Evolutionary conservation across 2,888 invertebrate genomes (phyloP).

Genomic region (Orthonychiurus folsomi): DNA sequence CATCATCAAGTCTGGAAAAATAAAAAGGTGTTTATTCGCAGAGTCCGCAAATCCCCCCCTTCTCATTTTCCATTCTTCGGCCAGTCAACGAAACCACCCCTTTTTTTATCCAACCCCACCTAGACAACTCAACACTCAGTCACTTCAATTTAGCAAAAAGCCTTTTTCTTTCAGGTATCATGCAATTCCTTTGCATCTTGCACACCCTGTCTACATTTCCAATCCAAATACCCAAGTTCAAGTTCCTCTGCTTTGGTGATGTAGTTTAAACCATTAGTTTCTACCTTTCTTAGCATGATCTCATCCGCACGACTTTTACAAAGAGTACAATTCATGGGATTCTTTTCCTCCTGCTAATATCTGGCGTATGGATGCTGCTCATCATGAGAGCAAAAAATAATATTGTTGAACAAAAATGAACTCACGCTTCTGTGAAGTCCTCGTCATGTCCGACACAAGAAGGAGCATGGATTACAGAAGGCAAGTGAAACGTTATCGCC

Average conservation of each 20-base stretch:
- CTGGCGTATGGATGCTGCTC: neutral
- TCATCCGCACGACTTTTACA: neutral
- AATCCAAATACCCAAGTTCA: neutral
- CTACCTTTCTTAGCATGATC: neutral
- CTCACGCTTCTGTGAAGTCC: no score
- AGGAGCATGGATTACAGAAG: no score
- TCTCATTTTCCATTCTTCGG: neutral
- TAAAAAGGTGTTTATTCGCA: neutral
- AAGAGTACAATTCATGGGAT: neutral
- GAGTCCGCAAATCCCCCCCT: neutral
- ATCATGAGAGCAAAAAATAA: neutral
- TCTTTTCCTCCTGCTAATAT: neutral
- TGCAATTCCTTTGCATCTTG: neutral
- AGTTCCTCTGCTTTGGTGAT: neutral
- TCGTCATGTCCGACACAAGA: no score
- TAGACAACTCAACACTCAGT: neutral
- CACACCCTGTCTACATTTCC: neutral
- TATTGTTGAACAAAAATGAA: neutral
- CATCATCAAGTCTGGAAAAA: neutral
- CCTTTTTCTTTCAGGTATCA: neutral
- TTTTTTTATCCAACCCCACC: neutral
- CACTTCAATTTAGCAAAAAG: constrained; percentile 1
- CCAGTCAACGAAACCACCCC: neutral
- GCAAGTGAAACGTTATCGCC: no score
- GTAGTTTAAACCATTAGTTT: neutral